Evolutionary conservation across 1,140 invertebrate species (phyloP), one percentile per base, ranked within the genome.

Genomic region (Drosophila miranda): DNA sequence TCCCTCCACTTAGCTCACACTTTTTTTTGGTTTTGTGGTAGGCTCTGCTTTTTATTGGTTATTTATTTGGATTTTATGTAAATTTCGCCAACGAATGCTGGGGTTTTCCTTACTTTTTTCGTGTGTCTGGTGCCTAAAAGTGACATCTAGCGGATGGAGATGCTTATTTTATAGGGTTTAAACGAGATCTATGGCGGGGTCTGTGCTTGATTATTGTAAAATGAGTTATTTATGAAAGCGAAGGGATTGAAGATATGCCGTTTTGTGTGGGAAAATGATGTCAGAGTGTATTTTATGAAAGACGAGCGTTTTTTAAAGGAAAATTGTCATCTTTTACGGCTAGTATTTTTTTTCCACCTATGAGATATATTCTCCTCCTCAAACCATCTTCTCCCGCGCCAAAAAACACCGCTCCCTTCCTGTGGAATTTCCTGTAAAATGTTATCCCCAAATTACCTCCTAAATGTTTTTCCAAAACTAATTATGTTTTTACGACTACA

Each of bases 71-170:
- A 42, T 63, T 75, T 74, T 78, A 83, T 71, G 81, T 60, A 61
- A 67, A 80, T 82, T 70, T 13, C 11, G 11, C 34, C 34, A 38
- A 38, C 54, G 67, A 68, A 55, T 73, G 48, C 14, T n/a, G 13
- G 6, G 50, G 34, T 28, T 72, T 72, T 49, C 34, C 62, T 61
- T 72, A 49, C 16, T 19, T 50, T 59, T 52, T 60, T 70, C 23
- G 64, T 53, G 26, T 49, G 23, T 68, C 48, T 43, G 70, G 61
- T 71, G 60, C 64, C 44, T 66, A 71, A 78, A 78, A 66, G 67
- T 78, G 79, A 83, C 79, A 71, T 61, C 77, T 57, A 73, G 73
- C 72, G 76, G 73, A 73, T 81, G 73, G 53, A 73, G 69, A 79
- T 59, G 78, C 30, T 57, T 81, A 61, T 79, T 63, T 72, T 72